phyloP scores from a whole-genome alignment of 2,888 invertebrate species.

The Hirtodrosophila histrioides region DNA sequence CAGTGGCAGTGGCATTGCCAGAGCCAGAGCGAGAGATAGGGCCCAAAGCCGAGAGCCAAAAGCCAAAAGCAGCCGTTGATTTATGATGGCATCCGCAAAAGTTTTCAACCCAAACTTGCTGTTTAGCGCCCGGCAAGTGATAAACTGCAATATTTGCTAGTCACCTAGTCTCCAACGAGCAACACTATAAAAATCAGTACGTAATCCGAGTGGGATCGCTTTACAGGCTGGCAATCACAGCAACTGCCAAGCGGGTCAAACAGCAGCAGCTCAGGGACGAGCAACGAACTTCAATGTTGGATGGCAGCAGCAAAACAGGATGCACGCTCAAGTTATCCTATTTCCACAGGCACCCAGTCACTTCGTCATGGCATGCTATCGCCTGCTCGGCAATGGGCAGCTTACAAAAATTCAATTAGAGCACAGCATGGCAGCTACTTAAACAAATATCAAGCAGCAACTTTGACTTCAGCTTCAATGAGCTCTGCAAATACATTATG shows the following conservation, averaged over 20 bases:
- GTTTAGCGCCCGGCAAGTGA: constrained; percentile 69
- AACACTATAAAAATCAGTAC: constrained; percentile 9
- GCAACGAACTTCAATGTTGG: constrained; percentile 16
- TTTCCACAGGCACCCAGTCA: constrained; percentile 27
- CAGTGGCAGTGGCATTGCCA: not conserved
- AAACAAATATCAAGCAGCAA: constrained; percentile 20
- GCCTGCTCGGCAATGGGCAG: constrained; percentile 9
- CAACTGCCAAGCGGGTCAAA: constrained; percentile 11
- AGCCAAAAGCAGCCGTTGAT: constrained; percentile 44
- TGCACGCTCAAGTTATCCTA: constrained; percentile 42
- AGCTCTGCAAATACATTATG: not conserved
- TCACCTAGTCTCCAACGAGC: not conserved
- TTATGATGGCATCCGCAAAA: constrained; percentile 67
- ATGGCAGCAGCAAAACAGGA: constrained; percentile 17
- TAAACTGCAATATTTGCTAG: constrained; percentile 55
- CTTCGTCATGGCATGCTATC: constrained; percentile 18
- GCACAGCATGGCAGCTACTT: constrained; percentile 14
- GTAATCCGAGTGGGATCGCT: constrained; percentile 27
- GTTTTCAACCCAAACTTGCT: constrained; percentile 62
- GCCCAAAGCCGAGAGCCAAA: constrained; percentile 15
- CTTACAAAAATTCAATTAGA: constrained; percentile 44
- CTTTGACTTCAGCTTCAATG: not conserved
- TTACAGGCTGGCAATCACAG: constrained; percentile 4
- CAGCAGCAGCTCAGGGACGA: constrained; percentile 13
- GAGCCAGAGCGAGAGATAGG: not conserved